Conservation (phyloP, 2,888 invertebrate genomes). For the Leucophenga montana region DNA sequence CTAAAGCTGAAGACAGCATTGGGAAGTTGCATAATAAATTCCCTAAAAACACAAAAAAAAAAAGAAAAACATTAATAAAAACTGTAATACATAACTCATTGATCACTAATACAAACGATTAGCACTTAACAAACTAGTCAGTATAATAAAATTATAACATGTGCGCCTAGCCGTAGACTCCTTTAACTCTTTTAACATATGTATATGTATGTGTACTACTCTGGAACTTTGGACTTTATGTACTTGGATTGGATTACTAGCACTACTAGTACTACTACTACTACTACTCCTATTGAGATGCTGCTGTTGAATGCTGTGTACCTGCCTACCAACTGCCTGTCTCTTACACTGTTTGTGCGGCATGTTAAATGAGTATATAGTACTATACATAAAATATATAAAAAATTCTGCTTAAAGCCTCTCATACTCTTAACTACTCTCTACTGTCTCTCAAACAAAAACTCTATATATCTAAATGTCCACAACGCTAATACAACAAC, state of each 20-base stretch:
- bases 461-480: slow-evolving; percentile 1
- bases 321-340: not conserved
- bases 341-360: not conserved
- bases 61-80: slow-evolving; percentile 2
- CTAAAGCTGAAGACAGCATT: slow-evolving; percentile 23
- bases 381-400: not conserved
- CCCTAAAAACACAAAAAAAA: slow-evolving; percentile 32
- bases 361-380: slow-evolving; percentile 1
- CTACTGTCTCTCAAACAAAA: slow-evolving; percentile 2
- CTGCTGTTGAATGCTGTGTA: too few species aligned
- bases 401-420: not conserved
- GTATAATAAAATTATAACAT: too few species aligned
- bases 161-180: not conserved
- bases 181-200: not conserved
- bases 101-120: slow-evolving; percentile 45
- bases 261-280: not conserved
- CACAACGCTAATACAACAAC: not conserved
- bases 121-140: slow-evolving; percentile 4
- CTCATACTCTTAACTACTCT: not conserved
- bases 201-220: too few species aligned
- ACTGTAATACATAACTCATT: slow-evolving; percentile 60
- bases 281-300: not conserved
- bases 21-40: slow-evolving; percentile 19
- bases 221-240: not conserved
- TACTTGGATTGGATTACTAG: not conserved